Percentiles rank a stretch among this genome's conserved stretches.
phyloP scores from a whole-genome alignment of 2,797 vertebrate genomes.

The Manis crassicaudata region DNA sequence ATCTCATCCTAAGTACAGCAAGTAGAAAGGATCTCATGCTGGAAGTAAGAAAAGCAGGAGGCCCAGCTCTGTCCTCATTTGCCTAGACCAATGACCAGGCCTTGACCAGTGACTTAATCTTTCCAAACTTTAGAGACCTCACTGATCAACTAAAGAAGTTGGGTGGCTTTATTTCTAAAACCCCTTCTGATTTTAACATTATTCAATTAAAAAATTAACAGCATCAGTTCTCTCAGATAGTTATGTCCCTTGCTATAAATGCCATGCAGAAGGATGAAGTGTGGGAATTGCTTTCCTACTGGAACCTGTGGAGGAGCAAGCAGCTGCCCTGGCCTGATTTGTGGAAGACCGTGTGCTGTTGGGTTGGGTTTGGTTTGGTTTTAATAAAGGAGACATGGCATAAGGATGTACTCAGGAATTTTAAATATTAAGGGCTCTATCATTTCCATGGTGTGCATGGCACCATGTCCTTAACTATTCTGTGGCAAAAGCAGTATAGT shows the following conservation, averaged over 20 bases:
- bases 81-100: not conserved
- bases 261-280: not conserved
- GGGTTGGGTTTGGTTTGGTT: not conserved
- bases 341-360: not conserved
- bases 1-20: not conserved
- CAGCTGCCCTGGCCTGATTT: not conserved
- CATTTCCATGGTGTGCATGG: not conserved
- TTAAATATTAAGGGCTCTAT: not conserved
- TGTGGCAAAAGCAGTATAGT: not conserved
- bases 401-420: not conserved
- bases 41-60: not conserved
- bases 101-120: not conserved
- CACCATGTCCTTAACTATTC: constrained; percentile 17
- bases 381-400: not conserved
- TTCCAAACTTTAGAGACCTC: constrained; percentile 1
- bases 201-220: not conserved
- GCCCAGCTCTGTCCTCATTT: not conserved
- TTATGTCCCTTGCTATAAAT: not conserved
- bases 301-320: not conserved
- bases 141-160: not conserved
- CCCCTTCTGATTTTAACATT: not conserved
- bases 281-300: not conserved
- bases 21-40: not conserved
- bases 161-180: not conserved
- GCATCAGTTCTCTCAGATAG: not conserved